Percentiles rank a stretch among this genome's conserved stretches.
Conservation (phyloP, 2,888 invertebrate species). For the Drosophila setosimentum region DNA sequence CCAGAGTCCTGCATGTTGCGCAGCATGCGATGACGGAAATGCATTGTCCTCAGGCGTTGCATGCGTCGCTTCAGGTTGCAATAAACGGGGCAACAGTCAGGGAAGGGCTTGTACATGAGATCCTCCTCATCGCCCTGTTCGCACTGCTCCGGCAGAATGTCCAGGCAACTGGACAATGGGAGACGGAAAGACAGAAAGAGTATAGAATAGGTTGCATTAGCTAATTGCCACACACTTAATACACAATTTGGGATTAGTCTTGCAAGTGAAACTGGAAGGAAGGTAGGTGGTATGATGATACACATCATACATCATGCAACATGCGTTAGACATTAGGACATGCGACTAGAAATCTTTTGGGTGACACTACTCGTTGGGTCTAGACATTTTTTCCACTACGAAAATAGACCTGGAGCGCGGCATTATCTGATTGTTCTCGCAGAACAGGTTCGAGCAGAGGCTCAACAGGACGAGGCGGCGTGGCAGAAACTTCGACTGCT, state of each 20-base stretch:
- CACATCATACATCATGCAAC: not conserved
- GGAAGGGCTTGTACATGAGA: slow-evolving; percentile 84
- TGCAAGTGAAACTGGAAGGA: not conserved
- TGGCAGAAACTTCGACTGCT: slow-evolving; percentile 83
- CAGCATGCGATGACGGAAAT: slow-evolving; percentile 81
- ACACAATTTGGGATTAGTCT: not conserved
- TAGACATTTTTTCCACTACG: slow-evolving; percentile 84
- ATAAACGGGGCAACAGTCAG: slow-evolving; percentile 84
- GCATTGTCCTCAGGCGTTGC: slow-evolving; percentile 83
- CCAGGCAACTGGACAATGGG: slow-evolving; percentile 78
- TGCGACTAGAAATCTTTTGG: slow-evolving; percentile 61
- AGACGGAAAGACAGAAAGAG: not conserved
- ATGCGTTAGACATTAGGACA: slow-evolving; percentile 23
- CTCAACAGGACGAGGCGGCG: slow-evolving; percentile 83
- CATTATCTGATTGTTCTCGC: slow-evolving; percentile 84
- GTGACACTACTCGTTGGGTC: slow-evolving; percentile 84
- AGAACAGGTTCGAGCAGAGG: slow-evolving; percentile 83
- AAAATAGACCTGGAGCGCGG: slow-evolving; percentile 85
- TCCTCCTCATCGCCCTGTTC: slow-evolving; percentile 84
- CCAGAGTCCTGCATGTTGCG: slow-evolving; percentile 74
- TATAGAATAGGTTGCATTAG: slow-evolving; percentile 49
- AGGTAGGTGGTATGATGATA: too few species aligned
- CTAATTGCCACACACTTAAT: not conserved
- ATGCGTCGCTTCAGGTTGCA: slow-evolving; percentile 84
- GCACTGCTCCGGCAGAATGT: slow-evolving; percentile 83